Conservation (phyloP, 2,888 invertebrate genomes). For the Limenitis camilla region DNA sequence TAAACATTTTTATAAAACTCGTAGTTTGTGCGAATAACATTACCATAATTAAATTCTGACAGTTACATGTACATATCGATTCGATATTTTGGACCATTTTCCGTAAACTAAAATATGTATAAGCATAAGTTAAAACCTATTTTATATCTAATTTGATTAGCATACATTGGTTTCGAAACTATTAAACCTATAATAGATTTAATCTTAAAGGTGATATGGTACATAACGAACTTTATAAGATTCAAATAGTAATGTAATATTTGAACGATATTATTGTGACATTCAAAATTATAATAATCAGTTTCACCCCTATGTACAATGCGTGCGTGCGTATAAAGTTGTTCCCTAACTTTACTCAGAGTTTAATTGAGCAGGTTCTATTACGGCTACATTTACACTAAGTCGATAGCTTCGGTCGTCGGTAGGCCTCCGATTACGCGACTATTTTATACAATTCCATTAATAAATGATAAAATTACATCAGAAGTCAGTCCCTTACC, state of each 20-base stretch:
- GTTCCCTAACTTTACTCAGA: constrained; percentile 60
- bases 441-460: constrained; percentile 67
- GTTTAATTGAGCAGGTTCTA: constrained; percentile 68
- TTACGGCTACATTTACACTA: constrained; percentile 65
- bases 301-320: constrained; percentile 46
- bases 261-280: no score
- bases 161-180: background rate
- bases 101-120: background rate
- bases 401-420: constrained; percentile 65
- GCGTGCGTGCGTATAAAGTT: constrained; percentile 40
- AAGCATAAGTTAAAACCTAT: background rate
- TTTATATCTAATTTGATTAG: background rate
- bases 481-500: constrained; percentile 68
- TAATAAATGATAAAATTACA: constrained; percentile 66
- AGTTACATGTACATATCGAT: background rate
- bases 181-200: background rate
- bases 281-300: constrained; percentile 34
- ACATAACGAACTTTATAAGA: no score
- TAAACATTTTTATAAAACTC: background rate
- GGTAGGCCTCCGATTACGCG: constrained; percentile 62
- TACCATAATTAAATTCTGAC: background rate
- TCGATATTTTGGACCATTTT: background rate
- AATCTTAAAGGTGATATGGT: constrained; percentile 5
- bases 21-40: constrained; percentile 1
- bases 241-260: no score